These are phyloP conservation scores for Plagodis pulveraria DNA, from an alignment of 2,888 invertebrate genomes.

Conservation along the genomic window DNA sequence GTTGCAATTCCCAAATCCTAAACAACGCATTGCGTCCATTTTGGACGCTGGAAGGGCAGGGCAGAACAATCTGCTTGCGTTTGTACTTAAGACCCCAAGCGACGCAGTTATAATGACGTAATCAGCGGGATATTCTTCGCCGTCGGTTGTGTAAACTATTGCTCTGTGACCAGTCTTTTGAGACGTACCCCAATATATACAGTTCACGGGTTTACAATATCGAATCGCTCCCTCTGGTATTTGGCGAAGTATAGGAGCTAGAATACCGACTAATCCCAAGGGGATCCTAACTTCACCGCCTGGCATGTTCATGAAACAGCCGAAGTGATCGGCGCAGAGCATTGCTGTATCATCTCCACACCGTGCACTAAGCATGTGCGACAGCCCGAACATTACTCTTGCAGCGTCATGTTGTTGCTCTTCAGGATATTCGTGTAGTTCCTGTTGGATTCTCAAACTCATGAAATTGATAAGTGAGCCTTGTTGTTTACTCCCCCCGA, in stretches of 20 bases:
- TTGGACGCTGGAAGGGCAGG: conserved; percentile 89
- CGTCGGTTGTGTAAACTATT: conserved; percentile 87
- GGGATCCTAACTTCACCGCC: conserved; percentile 86
- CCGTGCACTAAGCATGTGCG: conserved; percentile 85
- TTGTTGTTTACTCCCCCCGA: conserved; percentile 85
- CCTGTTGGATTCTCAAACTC: conserved; percentile 87
- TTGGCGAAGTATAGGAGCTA: conserved; percentile 87
- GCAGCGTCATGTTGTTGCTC: conserved; percentile 88
- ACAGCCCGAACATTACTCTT: conserved; percentile 87
- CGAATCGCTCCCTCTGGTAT: conserved; percentile 86
- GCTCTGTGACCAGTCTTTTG: conserved; percentile 77
- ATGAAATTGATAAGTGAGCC: conserved; percentile 88
- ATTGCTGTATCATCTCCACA: conserved; percentile 86
- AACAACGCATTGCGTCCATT: conserved; percentile 87
- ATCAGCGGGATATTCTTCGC: conserved; percentile 89
- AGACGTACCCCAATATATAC: conserved; percentile 88
- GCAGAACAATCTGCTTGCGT: conserved; percentile 87
- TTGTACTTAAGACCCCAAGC: conserved; percentile 89
- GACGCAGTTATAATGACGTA: conserved; percentile 92
- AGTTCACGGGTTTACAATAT: conserved; percentile 89
- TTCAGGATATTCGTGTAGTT: conserved; percentile 87
- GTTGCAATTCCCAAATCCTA: conserved; percentile 90
- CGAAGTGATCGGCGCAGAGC: conserved; percentile 68
- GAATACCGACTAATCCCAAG: conserved; percentile 86
- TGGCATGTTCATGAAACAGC: conserved; percentile 83